Evolutionary conservation across 2,888 invertebrate genomes (phyloP).

Genomic region (Cacoxenus indagator): DNA sequence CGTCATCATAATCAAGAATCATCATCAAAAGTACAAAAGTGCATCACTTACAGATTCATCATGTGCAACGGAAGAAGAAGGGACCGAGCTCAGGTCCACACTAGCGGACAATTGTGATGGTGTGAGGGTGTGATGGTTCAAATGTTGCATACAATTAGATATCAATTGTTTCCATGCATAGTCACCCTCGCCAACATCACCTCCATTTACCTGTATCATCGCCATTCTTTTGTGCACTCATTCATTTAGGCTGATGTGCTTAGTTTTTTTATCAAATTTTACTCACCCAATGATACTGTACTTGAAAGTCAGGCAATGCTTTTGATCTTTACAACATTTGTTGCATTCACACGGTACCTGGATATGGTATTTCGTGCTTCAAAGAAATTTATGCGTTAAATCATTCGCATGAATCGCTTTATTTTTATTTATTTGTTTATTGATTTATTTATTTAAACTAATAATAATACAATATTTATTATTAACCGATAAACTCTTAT

Average conservation of each 20-base stretch:
- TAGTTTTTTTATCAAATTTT: conserved; percentile 13
- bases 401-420: conserved; percentile 54
- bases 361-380: too few relatives aligned
- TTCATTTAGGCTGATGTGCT: conserved; percentile 10
- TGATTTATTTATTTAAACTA: too few relatives aligned
- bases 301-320: neutral
- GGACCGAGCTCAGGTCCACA: neutral
- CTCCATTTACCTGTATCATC: neutral
- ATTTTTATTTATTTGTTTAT: too few relatives aligned
- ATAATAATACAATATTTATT: too few relatives aligned
- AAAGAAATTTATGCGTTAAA: too few relatives aligned
- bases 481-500: too few relatives aligned
- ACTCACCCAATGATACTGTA: neutral
- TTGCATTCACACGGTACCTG: too few relatives aligned
- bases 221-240: too few relatives aligned
- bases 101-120: neutral
- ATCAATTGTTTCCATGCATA: conserved; percentile 35
- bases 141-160: conserved; percentile 22
- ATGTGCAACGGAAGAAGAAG: neutral
- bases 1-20: conserved; percentile 36
- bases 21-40: conserved; percentile 19
- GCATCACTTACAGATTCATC: conserved; percentile 24
- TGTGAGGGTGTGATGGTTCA: neutral
- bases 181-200: conserved; percentile 22
- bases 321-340: conserved; percentile 5